A percentile compares a stretch with the other conserved stretches of the same genome.
These are phyloP conservation scores for Dicerorhinus sumatrensis DNA, from an alignment of 2,113 vertebrate genomes.

Conservation along the genomic window DNA sequence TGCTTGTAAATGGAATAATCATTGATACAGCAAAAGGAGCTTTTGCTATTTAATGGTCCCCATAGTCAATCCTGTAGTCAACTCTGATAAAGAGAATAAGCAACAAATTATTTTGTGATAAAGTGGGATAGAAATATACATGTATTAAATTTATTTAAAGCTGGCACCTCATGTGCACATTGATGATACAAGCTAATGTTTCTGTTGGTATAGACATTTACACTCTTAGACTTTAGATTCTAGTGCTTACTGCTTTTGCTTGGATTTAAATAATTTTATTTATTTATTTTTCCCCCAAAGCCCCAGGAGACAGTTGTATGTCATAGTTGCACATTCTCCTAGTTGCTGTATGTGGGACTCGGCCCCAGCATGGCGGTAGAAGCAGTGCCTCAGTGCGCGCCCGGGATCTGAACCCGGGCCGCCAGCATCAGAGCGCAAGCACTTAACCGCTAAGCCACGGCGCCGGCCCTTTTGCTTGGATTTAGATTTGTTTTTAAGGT, in stretches of 20 bases:
- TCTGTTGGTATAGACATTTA: neutral
- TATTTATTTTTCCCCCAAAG: too few relatives aligned
- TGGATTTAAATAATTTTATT: too few relatives aligned
- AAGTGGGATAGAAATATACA: neutral
- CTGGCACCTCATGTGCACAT: neutral
- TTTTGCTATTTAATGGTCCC: neutral
- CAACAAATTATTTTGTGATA: neutral
- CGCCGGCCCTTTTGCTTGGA: neutral
- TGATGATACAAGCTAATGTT: neutral
- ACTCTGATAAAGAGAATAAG: slow-evolving; percentile 32
- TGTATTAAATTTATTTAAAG: neutral
- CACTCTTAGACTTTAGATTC: neutral
- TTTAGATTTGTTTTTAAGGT: neutral
- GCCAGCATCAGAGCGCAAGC: too few relatives aligned
- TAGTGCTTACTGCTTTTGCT: neutral
- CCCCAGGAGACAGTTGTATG: too few relatives aligned
- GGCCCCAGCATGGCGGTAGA: too few relatives aligned
- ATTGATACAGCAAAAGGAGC: neutral
- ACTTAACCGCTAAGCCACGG: too few relatives aligned
- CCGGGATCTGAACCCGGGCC: too few relatives aligned
- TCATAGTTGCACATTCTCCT: too few relatives aligned
- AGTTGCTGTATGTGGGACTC: too few relatives aligned
- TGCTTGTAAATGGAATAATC: neutral
- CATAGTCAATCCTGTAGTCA: neutral
- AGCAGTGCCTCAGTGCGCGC: too few relatives aligned